Evolutionary conservation across 2,888 invertebrate species (phyloP).

Genomic region (Calliopum simillimum): DNA sequence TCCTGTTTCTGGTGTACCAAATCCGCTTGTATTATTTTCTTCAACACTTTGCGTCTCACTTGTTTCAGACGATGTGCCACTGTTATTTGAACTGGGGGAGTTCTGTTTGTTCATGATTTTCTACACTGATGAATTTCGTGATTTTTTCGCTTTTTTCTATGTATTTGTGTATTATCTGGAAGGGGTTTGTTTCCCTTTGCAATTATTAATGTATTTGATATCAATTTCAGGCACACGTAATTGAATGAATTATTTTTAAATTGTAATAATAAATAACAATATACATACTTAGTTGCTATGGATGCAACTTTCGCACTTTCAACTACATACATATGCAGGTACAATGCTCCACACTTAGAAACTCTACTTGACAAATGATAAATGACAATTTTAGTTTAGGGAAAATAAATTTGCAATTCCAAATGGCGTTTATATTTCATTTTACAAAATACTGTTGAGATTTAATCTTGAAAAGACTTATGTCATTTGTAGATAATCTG

Average conservation of each 20-base stretch:
- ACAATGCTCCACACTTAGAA: no score
- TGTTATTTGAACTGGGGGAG: conserved; percentile 53
- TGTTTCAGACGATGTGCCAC: conserved; percentile 63
- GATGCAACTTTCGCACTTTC: no score
- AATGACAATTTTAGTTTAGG: no score
- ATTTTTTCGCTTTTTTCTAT: not conserved
- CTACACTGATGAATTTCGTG: no score
- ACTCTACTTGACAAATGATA: no score
- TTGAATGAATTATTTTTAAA: conserved; percentile 1
- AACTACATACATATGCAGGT: no score
- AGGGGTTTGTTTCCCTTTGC: conserved; percentile 13
- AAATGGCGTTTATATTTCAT: no score
- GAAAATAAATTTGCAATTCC: no score
- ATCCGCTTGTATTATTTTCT: conserved; percentile 50
- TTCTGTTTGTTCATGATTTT: conserved; percentile 46
- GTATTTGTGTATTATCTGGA: not conserved
- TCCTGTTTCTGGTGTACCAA: conserved; percentile 36
- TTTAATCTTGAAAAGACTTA: no score
- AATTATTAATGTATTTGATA: not conserved
- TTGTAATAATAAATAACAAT: not conserved
- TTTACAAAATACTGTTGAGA: no score
- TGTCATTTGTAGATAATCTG: no score
- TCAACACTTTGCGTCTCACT: conserved; percentile 63
- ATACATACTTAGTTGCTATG: no score
- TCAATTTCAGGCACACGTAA: not conserved